Evolutionary conservation across 2,888 invertebrate genomes (phyloP).

Genomic region (Folsomia manolachei): DNA sequence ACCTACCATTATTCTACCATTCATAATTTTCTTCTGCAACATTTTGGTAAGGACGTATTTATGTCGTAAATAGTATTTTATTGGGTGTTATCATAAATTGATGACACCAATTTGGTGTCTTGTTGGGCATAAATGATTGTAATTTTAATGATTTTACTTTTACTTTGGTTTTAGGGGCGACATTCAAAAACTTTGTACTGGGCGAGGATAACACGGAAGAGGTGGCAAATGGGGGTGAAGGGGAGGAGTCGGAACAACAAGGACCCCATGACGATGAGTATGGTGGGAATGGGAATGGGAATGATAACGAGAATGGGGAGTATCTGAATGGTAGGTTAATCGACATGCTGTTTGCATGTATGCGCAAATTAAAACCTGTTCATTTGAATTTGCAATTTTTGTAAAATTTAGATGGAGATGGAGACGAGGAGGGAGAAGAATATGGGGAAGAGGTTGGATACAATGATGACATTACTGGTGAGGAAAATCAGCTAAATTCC

Average conservation of each 20-base stretch:
- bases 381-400: not conserved
- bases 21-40: not conserved
- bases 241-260: not conserved
- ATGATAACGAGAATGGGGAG: not conserved
- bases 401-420: not conserved
- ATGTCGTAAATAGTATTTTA: not conserved
- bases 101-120: not conserved
- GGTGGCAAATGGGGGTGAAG: not conserved
- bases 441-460: not conserved
- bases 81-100: not conserved
- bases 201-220: not conserved
- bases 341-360: too few species aligned
- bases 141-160: not conserved
- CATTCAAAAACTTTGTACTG: too few species aligned
- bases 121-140: not conserved
- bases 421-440: not conserved
- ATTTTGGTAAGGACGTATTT: not conserved
- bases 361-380: too few species aligned
- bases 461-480: too few species aligned
- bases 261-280: not conserved
- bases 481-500: not conserved
- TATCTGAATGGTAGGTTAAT: too few species aligned
- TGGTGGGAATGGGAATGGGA: not conserved
- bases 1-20: not conserved
- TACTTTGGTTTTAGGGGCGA: too few species aligned